Percentiles rank a stretch among this genome's conserved stretches.
These are phyloP conservation scores for Prunella himalayana DNA, from an alignment of 2,113 vertebrate genomes.

Conservation along the genomic window DNA sequence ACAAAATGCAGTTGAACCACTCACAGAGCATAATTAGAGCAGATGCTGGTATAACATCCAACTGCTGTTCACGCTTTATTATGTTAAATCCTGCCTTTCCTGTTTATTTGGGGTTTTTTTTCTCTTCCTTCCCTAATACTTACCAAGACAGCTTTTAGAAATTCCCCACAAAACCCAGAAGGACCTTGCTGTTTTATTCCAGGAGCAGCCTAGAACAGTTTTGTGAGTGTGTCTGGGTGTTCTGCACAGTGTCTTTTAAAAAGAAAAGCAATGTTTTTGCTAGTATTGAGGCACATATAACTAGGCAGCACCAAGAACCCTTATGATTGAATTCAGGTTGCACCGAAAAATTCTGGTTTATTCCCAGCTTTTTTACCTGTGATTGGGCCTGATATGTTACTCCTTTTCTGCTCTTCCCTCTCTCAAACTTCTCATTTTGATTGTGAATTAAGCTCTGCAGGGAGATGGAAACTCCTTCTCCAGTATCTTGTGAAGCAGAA, in stretches of 20 bases:
- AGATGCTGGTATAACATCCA: constrained; percentile 40
- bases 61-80: constrained; percentile 24
- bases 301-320: not conserved
- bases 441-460: not conserved
- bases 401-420: not conserved
- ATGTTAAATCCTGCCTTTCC: constrained; percentile 23
- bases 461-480: not conserved
- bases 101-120: not conserved
- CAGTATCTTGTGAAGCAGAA: not conserved
- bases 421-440: not conserved
- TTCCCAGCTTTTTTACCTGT: not conserved
- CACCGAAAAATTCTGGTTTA: not conserved
- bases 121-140: not conserved
- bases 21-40: constrained; percentile 35
- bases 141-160: not conserved
- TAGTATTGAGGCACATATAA: not conserved
- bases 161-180: not conserved
- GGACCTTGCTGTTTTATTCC: not conserved
- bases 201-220: not conserved
- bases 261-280: not conserved
- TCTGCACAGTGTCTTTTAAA: not conserved
- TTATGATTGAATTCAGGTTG: not conserved
- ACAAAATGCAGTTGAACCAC: constrained; percentile 42
- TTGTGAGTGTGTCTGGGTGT: not conserved
- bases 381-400: not conserved